Percentiles rank a stretch among this genome's conserved stretches.
Evolutionary conservation across 2,113 vertebrate species (phyloP).

Genomic region (Myiagra hebetior): DNA sequence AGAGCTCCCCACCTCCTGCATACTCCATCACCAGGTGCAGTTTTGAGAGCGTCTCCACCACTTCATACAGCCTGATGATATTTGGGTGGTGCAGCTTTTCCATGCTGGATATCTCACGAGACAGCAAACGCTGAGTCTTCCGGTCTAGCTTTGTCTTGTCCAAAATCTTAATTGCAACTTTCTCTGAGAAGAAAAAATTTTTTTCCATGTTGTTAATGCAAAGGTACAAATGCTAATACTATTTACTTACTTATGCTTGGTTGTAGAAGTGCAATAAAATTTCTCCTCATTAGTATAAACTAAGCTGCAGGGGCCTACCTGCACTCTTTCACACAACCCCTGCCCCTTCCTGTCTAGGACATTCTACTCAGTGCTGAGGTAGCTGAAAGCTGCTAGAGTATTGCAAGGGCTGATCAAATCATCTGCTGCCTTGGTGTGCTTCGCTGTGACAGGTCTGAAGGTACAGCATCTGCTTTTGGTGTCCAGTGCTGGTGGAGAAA

Average conservation of each 20-base stretch:
- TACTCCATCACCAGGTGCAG: constrained; percentile 96
- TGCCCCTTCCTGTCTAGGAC: fast-evolving
- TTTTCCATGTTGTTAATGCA: not conserved
- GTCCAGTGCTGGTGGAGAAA: not conserved
- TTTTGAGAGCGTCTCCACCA: constrained; percentile 93
- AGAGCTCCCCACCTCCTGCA: constrained; percentile 92
- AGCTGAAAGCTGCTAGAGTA: not conserved
- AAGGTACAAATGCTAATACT: not conserved
- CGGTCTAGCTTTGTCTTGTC: constrained; percentile 96
- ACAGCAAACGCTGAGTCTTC: constrained; percentile 91
- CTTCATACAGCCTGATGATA: constrained; percentile 95
- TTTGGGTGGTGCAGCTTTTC: constrained; percentile 95
- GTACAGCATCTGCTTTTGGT: not conserved
- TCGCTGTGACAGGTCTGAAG: not conserved
- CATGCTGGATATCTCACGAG: constrained; percentile 97
- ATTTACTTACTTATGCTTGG: not conserved
- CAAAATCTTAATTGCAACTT: constrained; percentile 97
- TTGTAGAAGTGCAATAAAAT: constrained; percentile 1
- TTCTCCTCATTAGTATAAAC: constrained; percentile 14
- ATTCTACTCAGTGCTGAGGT: not conserved
- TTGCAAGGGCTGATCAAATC: not conserved
- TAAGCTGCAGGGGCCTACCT: not conserved
- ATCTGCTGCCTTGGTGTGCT: not conserved
- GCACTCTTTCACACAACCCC: not conserved
- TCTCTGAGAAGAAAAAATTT: constrained; percentile 78